Evolutionary conservation across 1,140 invertebrate species (phyloP).

Genomic region (Condylostylus longicornis): DNA sequence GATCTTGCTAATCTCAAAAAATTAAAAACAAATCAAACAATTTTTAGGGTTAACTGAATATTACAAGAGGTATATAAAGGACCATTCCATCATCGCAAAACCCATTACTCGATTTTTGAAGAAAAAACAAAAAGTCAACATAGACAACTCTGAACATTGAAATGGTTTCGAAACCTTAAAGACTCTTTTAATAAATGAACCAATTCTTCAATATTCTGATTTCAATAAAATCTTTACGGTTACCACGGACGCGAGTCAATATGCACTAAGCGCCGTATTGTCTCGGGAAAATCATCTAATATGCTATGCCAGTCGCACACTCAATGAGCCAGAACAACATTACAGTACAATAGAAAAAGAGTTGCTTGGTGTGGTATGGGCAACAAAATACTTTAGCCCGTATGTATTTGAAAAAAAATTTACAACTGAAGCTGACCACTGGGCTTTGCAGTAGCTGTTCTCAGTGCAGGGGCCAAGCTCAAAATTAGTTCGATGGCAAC

Average conservation of each 20-base stretch:
- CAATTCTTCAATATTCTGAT: conserved; percentile 13
- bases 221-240: conserved; percentile 10
- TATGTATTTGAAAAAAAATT: conserved; percentile 30
- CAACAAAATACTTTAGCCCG: conserved; percentile 30
- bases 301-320: conserved; percentile 28
- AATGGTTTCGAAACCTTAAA: conserved; percentile 30
- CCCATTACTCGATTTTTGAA: background rate
- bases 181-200: conserved; percentile 22
- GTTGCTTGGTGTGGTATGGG: conserved; percentile 35
- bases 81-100: conserved; percentile 9
- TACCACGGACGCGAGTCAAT: conserved; percentile 15
- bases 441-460: conserved; percentile 32
- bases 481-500: too few relatives aligned
- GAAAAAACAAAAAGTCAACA: conserved; percentile 11
- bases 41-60: conserved; percentile 18
- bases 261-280: conserved; percentile 18
- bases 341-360: conserved; percentile 34
- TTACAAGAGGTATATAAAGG: conserved; percentile 15
- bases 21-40: conserved; percentile 13
- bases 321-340: conserved; percentile 32
- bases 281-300: conserved; percentile 15
- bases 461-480: too few relatives aligned
- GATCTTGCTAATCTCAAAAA: too few relatives aligned
- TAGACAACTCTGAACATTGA: conserved; percentile 25
- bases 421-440: conserved; percentile 34